Conservation (phyloP, 2,797 vertebrate genomes). For the Chelmon rostratus region DNA sequence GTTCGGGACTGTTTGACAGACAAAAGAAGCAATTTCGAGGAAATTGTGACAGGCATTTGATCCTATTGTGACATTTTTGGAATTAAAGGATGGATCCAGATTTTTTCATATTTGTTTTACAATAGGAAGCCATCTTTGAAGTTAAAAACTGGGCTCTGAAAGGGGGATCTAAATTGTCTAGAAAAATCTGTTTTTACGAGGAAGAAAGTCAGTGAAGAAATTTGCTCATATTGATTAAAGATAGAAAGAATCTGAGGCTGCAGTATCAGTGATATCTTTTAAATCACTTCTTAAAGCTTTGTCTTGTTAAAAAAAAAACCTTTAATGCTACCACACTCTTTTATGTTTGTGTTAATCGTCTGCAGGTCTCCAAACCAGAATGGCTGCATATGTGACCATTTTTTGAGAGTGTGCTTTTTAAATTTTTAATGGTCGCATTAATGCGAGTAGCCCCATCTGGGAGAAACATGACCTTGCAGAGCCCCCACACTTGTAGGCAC, state of each 20-base stretch:
- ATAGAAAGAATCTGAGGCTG: background rate
- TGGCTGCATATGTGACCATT: no score
- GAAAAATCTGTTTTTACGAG: background rate
- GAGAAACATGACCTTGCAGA: no score
- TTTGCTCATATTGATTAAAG: background rate
- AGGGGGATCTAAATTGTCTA: background rate
- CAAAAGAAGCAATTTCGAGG: background rate
- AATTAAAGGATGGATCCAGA: background rate
- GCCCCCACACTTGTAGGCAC: no score
- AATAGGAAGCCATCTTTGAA: background rate
- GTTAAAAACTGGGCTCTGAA: background rate
- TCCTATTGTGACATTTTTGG: background rate
- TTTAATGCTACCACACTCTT: background rate
- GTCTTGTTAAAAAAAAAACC: no score
- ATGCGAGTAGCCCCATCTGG: no score
- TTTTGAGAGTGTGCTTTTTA: no score
- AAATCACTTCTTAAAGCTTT: background rate
- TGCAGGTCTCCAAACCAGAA: no score
- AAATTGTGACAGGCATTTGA: background rate
- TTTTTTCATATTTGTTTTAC: background rate
- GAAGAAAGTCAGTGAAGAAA: background rate
- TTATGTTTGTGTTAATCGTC: background rate
- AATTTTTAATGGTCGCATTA: no score
- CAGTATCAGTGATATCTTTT: background rate
- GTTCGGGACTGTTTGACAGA: background rate